phyloP scores from a whole-genome alignment of 2,888 invertebrate species.

The Watsonalla binaria region DNA sequence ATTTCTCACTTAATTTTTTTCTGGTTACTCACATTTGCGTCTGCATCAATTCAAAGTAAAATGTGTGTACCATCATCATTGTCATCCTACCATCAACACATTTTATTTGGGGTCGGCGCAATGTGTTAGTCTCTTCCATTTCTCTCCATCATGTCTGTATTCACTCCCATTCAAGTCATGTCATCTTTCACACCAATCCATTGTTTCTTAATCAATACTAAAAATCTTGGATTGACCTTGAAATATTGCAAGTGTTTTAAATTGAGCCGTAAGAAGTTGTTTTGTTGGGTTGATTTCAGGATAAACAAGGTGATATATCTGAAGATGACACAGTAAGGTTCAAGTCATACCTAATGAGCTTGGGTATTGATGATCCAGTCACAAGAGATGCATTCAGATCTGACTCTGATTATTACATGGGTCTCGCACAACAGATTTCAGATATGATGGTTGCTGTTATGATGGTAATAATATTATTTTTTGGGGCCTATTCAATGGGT shows the following conservation, averaged over 20 bases:
- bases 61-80: no score
- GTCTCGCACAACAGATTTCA: constrained; percentile 91
- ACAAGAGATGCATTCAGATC: constrained; percentile 93
- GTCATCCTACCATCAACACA: no score
- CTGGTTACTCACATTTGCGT: no score
- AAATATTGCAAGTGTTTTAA: no score
- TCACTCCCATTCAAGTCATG: no score
- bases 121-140: no score
- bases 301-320: constrained; percentile 95
- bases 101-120: no score
- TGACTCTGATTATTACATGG: constrained; percentile 90
- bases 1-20: not conserved
- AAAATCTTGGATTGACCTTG: not conserved
- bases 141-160: no score
- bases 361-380: constrained; percentile 99
- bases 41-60: no score
- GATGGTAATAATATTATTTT: constrained; percentile 61
- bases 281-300: constrained; percentile 64
- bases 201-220: no score
- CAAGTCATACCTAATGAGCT: constrained; percentile 96
- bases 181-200: no score
- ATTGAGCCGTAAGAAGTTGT: no score
- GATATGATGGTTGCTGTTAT: constrained; percentile 89
- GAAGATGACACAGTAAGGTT: constrained; percentile 98
- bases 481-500: not conserved